Evolutionary conservation across 2,113 vertebrate genomes (phyloP).

Genomic region (Hemichromis elongatus): DNA sequence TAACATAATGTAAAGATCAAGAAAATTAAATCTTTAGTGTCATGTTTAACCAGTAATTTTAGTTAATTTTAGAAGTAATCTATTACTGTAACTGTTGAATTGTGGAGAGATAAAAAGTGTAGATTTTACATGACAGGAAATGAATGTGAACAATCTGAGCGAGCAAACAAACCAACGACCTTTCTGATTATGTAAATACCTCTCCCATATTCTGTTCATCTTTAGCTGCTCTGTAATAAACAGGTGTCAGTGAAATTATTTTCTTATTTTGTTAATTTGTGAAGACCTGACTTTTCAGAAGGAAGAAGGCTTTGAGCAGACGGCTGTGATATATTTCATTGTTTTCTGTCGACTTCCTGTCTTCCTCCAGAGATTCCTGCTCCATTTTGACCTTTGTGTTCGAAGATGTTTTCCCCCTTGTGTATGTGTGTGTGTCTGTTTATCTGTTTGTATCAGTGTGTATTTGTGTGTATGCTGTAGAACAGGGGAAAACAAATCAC

Average conservation of each 20-base stretch:
- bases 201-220: neutral
- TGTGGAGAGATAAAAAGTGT: rapidly evolving
- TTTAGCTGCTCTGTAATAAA: neutral
- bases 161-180: neutral
- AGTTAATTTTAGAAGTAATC: neutral
- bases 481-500: conserved; percentile 69
- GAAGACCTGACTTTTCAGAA: conserved; percentile 1
- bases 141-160: neutral
- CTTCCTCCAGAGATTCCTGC: conserved; percentile 57
- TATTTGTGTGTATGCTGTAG: conserved; percentile 30
- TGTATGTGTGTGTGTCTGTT: neutral
- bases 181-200: neutral
- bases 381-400: conserved; percentile 69
- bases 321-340: conserved; percentile 31
- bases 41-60: too few species aligned
- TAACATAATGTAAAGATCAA: rapidly evolving
- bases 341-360: conserved; percentile 48
- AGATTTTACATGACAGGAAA: neutral
- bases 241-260: neutral
- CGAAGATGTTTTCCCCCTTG: conserved; percentile 46
- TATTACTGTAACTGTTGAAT: neutral
- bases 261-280: conserved; percentile 25
- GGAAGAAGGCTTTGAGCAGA: neutral
- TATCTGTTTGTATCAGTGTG: conserved; percentile 6
- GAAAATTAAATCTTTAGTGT: neutral